Conservation (phyloP, 2,888 invertebrate genomes). For the Torymus auratus region DNA sequence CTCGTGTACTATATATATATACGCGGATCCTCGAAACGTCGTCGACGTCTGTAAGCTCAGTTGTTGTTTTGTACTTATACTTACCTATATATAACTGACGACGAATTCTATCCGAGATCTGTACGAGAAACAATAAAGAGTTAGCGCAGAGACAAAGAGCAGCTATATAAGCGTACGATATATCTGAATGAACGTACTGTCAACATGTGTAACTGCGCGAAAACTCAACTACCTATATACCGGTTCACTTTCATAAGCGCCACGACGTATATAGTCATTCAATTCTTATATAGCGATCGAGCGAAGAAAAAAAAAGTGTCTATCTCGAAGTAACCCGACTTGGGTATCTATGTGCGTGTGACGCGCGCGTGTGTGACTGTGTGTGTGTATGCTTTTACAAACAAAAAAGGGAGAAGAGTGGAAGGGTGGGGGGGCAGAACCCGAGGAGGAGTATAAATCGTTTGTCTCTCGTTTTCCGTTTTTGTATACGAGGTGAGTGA, state of each 20-base stretch:
- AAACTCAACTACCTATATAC: conserved; percentile 1
- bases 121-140: background rate
- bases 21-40: conserved; percentile 2
- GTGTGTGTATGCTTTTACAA: too few species aligned
- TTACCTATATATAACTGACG: background rate
- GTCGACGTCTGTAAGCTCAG: background rate
- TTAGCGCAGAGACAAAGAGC: background rate
- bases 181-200: too few species aligned
- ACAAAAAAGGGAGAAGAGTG: too few species aligned
- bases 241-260: conserved; percentile 12
- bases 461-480: too few species aligned
- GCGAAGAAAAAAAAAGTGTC: conserved; percentile 30
- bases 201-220: background rate
- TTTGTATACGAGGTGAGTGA: too few species aligned
- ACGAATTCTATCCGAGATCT: background rate
- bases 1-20: too few species aligned
- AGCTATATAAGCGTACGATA: background rate
- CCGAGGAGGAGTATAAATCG: too few species aligned
- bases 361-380: too few species aligned
- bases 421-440: too few species aligned
- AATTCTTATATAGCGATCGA: too few species aligned
- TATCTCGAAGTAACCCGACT: conserved; percentile 21
- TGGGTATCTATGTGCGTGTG: too few species aligned
- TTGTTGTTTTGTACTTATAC: conserved; percentile 33
- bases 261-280: too few species aligned